Conservation (phyloP, 2,888 invertebrate genomes). For the Kryphioiulus occultus region DNA sequence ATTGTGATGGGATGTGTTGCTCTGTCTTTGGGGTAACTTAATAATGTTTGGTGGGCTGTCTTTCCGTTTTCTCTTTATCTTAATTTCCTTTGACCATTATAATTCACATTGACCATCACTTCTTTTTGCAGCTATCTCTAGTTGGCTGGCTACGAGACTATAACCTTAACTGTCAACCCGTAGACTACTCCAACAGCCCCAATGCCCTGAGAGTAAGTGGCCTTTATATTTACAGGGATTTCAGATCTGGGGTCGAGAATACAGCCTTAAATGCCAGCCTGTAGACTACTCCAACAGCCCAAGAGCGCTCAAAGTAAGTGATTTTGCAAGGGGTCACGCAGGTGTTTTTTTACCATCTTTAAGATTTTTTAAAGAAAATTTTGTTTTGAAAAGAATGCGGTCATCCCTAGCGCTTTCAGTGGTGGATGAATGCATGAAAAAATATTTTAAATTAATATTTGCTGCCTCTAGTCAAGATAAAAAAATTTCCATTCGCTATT, state of each 20-base stretch:
- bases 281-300: slow-evolving; percentile 75
- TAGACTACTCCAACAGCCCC: slow-evolving; percentile 74
- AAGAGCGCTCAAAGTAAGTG: slow-evolving; percentile 71
- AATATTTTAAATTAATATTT: not conserved
- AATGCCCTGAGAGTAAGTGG: slow-evolving; percentile 75
- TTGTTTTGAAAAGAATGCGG: not conserved
- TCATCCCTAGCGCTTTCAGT: not conserved
- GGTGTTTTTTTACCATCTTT: slow-evolving; percentile 28
- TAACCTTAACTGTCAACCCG: slow-evolving; percentile 84
- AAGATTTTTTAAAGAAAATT: slow-evolving; percentile 41
- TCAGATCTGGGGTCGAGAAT: slow-evolving; percentile 65
- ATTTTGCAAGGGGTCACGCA: slow-evolving; percentile 50
- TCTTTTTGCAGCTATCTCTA: slow-evolving; percentile 61
- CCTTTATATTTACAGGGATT: slow-evolving; percentile 52
- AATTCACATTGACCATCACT: slow-evolving; percentile 45
- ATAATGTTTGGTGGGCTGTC: not conserved
- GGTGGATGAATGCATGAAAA: not conserved
- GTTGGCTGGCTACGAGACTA: slow-evolving; percentile 68
- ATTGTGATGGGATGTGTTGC: not conserved
- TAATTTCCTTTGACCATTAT: not conserved
- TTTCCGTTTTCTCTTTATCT: slow-evolving; percentile 34
- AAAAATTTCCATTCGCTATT: not conserved
- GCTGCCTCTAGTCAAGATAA: not conserved
- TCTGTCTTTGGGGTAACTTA: not conserved
- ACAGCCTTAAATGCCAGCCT: slow-evolving; percentile 86